Conservation (phyloP, 2,113 vertebrate species). For the Gobio gobio region DNA sequence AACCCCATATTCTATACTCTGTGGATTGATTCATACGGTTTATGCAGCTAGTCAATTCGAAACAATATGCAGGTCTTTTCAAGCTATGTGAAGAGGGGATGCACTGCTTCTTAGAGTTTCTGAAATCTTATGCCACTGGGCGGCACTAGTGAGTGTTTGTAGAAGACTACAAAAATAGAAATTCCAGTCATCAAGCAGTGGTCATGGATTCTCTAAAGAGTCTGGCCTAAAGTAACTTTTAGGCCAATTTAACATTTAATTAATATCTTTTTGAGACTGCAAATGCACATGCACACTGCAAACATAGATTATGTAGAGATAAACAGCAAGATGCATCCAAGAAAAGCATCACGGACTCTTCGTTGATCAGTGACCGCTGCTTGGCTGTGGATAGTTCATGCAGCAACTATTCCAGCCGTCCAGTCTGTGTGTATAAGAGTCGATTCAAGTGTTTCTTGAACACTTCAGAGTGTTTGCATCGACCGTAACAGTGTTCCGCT, state of each 20-base stretch:
- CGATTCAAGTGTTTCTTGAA: slow-evolving; percentile 29
- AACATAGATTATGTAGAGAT: background rate
- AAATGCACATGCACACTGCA: background rate
- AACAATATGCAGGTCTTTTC: background rate
- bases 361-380: slow-evolving; percentile 37
- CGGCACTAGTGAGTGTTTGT: slow-evolving; percentile 45
- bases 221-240: background rate
- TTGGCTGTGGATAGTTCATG: slow-evolving; percentile 42
- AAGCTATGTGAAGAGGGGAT: slow-evolving; percentile 35
- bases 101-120: slow-evolving; percentile 27
- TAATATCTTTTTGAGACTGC: background rate
- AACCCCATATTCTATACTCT: background rate
- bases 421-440: slow-evolving; percentile 29
- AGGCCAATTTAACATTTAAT: background rate
- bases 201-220: background rate
- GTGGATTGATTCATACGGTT: background rate
- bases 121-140: slow-evolving; percentile 11
- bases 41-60: background rate
- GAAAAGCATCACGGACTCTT: slow-evolving; percentile 1
- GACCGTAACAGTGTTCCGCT: slow-evolving; percentile 23
- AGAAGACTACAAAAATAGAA: slow-evolving; percentile 7
- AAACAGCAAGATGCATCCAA: background rate
- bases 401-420: slow-evolving; percentile 41
- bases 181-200: slow-evolving; percentile 37
- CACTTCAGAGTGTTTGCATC: slow-evolving; percentile 47